These are phyloP conservation scores for Aramus guarauna DNA, from an alignment of 2,113 vertebrate genomes.

Conservation along the genomic window DNA sequence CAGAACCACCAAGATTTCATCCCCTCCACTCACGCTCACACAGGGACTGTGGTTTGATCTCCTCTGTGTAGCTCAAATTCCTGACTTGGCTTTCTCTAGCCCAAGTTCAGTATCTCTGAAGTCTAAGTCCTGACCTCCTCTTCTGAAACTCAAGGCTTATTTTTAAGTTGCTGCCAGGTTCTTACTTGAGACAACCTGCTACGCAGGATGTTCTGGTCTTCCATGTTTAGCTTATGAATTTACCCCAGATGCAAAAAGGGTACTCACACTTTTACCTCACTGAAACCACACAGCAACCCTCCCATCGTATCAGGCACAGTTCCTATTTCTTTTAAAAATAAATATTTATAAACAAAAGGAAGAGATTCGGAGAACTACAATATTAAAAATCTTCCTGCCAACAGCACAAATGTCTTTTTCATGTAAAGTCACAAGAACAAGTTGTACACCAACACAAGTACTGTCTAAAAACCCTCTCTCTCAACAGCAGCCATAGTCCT, in stretches of 20 bases:
- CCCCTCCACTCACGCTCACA: neutral
- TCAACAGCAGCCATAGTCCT: neutral
- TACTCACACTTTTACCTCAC: neutral
- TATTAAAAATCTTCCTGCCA: conserved; percentile 51
- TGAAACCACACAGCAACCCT: neutral
- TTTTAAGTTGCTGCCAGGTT: neutral
- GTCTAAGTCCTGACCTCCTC: neutral
- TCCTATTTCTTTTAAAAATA: conserved; percentile 77
- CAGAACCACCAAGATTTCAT: neutral
- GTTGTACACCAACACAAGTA: conserved; percentile 34
- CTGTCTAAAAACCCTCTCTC: neutral
- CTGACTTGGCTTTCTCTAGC: neutral
- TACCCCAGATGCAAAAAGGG: neutral
- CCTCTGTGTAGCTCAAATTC: neutral
- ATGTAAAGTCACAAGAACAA: conserved; percentile 43
- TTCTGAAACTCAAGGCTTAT: neutral
- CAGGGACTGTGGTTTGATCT: neutral
- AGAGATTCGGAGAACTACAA: conserved; percentile 60
- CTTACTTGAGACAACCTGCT: neutral
- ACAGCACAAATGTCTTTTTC: conserved; percentile 52
- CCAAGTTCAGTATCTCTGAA: neutral
- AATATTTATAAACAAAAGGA: conserved; percentile 79
- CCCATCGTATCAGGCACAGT: conserved; percentile 34
- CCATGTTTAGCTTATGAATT: neutral
- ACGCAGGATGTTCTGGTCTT: neutral